Evolutionary conservation across 2,888 invertebrate genomes (phyloP), one percentile per base, ranked within the genome.

Genomic region (Meandrusa payeni): DNA sequence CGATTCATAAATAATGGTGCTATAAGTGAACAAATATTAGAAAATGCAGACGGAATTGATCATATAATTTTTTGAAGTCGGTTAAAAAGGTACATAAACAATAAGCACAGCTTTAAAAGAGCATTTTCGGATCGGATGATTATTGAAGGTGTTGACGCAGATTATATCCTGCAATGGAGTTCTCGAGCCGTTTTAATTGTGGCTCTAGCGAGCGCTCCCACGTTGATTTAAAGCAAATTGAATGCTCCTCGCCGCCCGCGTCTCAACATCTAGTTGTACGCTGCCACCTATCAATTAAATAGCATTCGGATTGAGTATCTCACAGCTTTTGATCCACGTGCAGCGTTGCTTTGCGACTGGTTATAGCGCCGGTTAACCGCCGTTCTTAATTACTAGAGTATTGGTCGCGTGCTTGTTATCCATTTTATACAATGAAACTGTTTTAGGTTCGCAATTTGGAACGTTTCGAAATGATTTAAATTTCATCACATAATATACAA

Each of bases 201-300:
- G 55, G 55, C 46, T 47, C 57, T 54, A 59, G 56, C 58, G 61
- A 58, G 59, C 58, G 64, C 62, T 61, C 58, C 59, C 57, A 61
- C 59, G 63, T 69, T 79, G 76, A 79, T 79, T 78, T 78, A 72
- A 59, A 70, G 75, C 65, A 74, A 76, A 78, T 79, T 80, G 76
- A 78, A 77, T 71, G 70, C 68, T 75, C 60, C 52, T 61, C 69
- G 67, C 65, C 53, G 54, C 53, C 57, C 61, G 61, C 59, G 61
- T 56, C 62, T 54, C 53, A 45, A 67, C 69, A 58, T 72, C 71
- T 74, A 69, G 70, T 74, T 76, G 65, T 70, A 61, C 55, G 48
- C 47, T 61, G 57, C 64, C 65, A 71, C 66, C 72, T 73, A 72
- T 73, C 70, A 77, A 76, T 78, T 78, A 75, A 66, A 63, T 59